A percentile compares a stretch with the other conserved stretches of the same genome.
These are phyloP conservation scores for Rhogogaster chlorosoma DNA, from an alignment of 2,888 invertebrate genomes.

Conservation along the genomic window DNA sequence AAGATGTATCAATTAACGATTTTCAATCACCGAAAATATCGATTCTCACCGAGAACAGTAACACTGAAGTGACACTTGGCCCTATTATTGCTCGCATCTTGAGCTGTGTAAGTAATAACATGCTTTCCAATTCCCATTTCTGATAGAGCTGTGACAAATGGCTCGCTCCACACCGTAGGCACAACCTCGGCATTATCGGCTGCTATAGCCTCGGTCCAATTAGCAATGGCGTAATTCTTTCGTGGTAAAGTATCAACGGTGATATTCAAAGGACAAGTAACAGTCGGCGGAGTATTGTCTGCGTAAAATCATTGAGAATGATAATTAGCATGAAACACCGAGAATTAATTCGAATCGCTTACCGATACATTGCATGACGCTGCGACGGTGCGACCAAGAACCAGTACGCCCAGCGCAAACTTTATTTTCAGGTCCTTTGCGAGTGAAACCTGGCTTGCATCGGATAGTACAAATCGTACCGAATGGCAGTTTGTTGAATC, in stretches of 20 bases:
- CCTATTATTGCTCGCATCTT: conserved; percentile 82
- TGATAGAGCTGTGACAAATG: conserved; percentile 80
- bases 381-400: conserved; percentile 79
- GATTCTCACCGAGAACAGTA: conserved; percentile 78
- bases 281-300: conserved; percentile 82
- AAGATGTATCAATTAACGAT: not conserved
- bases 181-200: conserved; percentile 81
- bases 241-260: conserved; percentile 77
- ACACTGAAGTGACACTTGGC: conserved; percentile 83
- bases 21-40: not conserved
- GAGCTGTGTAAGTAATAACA: conserved; percentile 82
- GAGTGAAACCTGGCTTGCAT: conserved; percentile 82
- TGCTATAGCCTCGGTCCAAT: conserved; percentile 78
- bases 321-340: not conserved
- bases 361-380: conserved; percentile 79
- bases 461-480: conserved; percentile 81
- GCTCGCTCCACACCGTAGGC: conserved; percentile 81
- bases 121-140: conserved; percentile 82
- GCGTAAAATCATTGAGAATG: conserved; percentile 53
- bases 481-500: conserved; percentile 79
- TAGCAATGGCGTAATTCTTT: conserved; percentile 79
- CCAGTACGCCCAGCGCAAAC: conserved; percentile 81
- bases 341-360: conserved; percentile 57
- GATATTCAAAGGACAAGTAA: conserved; percentile 81
- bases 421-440: conserved; percentile 80